These are phyloP conservation scores for Phrynosoma platyrhinos DNA, from an alignment of 2,113 vertebrate genomes.

Conservation along the genomic window DNA sequence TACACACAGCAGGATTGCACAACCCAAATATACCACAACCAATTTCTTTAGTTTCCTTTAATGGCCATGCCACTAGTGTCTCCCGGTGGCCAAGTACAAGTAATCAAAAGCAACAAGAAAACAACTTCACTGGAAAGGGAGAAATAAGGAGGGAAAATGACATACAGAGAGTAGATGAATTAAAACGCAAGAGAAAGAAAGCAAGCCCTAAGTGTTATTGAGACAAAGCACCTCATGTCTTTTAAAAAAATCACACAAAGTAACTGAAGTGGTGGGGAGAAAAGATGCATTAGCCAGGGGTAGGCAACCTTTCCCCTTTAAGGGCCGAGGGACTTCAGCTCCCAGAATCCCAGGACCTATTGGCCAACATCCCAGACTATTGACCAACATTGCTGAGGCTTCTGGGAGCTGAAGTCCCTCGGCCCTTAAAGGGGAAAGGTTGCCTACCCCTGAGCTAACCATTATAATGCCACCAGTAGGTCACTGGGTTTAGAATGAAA, in stretches of 20 bases:
- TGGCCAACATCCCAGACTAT: too few relatives aligned
- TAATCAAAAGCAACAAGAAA: not conserved
- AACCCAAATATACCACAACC: not conserved
- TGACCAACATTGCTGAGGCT: too few relatives aligned
- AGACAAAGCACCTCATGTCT: not conserved
- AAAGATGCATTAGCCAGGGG: too few relatives aligned
- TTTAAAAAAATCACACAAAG: conserved; percentile 19
- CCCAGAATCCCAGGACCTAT: too few relatives aligned
- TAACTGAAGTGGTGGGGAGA: not conserved
- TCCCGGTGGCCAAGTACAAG: conserved; percentile 12
- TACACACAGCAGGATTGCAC: not conserved
- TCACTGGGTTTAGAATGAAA: not conserved
- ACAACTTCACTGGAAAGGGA: not conserved
- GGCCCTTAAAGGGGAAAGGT: too few relatives aligned
- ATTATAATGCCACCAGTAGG: not conserved
- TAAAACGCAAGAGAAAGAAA: not conserved
- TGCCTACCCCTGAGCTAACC: too few relatives aligned
- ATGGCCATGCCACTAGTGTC: not conserved
- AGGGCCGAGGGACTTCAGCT: too few relatives aligned
- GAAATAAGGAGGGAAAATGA: not conserved
- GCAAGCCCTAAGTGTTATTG: not conserved
- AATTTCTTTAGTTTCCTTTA: conserved; percentile 41
- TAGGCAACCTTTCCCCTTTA: too few relatives aligned
- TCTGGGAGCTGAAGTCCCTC: too few relatives aligned
- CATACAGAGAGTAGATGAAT: not conserved